A percentile compares a stretch with the other conserved stretches of the same genome.
Conservation (phyloP, 2,113 vertebrate genomes). For the Redunca redunca region DNA sequence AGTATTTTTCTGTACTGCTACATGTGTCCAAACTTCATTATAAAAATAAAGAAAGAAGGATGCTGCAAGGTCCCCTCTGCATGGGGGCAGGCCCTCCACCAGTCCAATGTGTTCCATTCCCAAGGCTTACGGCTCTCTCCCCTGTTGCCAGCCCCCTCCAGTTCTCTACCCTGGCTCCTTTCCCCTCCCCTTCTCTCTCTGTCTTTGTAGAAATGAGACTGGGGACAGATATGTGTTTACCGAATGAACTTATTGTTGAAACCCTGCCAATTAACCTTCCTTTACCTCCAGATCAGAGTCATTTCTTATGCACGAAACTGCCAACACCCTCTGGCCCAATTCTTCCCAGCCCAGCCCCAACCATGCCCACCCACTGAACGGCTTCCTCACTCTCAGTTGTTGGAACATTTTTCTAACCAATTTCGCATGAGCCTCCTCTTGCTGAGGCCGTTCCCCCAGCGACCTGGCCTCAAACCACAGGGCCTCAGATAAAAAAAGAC, state of each 20-base stretch:
- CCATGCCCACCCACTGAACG: background rate
- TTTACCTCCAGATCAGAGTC: conserved; percentile 18
- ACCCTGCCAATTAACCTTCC: conserved; percentile 43
- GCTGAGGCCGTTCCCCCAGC: background rate
- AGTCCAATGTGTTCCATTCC: background rate
- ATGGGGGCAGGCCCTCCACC: background rate
- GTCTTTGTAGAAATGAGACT: conserved; percentile 21
- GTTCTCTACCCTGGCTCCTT: background rate
- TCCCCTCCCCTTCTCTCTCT: background rate
- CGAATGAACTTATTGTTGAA: conserved; percentile 19
- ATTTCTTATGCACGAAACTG: conserved; percentile 43
- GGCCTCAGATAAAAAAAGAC: background rate
- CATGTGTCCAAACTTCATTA: background rate
- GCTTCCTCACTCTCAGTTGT: background rate
- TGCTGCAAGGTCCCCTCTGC: background rate
- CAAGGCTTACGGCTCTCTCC: background rate
- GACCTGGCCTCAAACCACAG: conserved; percentile 37
- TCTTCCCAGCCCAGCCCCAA: conserved; percentile 1
- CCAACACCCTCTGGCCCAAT: conserved; percentile 36
- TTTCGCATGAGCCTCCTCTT: background rate
- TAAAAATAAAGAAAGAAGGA: background rate
- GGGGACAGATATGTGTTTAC: conserved; percentile 24
- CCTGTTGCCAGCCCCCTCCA: background rate
- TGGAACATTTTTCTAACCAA: conserved; percentile 1
- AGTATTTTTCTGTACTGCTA: background rate